A percentile compares a stretch with the other conserved stretches of the same genome.
phyloP scores from a whole-genome alignment of 2,113 vertebrate genomes.

The Chionomys nivalis region DNA sequence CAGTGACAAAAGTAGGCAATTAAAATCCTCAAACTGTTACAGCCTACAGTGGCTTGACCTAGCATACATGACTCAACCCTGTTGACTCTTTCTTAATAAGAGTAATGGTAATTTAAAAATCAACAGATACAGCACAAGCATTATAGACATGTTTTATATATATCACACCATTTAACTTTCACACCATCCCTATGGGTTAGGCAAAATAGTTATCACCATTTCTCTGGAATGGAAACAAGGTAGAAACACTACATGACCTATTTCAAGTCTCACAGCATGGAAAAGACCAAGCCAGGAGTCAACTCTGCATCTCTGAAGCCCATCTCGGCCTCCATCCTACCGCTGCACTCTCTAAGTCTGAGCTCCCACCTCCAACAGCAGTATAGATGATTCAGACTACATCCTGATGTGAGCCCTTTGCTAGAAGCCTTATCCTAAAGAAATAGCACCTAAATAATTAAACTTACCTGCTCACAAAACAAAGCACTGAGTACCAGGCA shows the following conservation, averaged over 20 bases:
- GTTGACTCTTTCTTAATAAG: background rate
- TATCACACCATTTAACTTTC: background rate
- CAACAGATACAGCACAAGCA: background rate
- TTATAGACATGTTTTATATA: background rate
- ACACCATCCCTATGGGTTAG: accelerated
- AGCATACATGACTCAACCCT: background rate
- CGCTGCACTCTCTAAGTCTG: background rate
- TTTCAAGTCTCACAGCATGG: background rate
- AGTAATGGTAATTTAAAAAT: background rate
- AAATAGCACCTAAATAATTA: background rate
- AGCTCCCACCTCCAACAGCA: background rate
- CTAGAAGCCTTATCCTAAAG: background rate
- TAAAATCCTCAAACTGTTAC: background rate
- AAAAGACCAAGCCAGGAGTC: background rate
- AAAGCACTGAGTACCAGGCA: background rate
- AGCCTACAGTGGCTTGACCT: background rate
- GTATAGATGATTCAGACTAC: background rate
- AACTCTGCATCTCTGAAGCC: background rate
- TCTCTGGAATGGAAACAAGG: background rate
- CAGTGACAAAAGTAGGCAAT: background rate
- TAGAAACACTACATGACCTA: background rate
- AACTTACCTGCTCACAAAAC: background rate
- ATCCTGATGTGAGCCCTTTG: background rate
- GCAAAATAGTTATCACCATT: background rate
- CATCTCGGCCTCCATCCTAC: background rate